These are phyloP conservation scores for Melolontha melolontha DNA, from an alignment of 2,888 invertebrate species.

Conservation along the genomic window DNA sequence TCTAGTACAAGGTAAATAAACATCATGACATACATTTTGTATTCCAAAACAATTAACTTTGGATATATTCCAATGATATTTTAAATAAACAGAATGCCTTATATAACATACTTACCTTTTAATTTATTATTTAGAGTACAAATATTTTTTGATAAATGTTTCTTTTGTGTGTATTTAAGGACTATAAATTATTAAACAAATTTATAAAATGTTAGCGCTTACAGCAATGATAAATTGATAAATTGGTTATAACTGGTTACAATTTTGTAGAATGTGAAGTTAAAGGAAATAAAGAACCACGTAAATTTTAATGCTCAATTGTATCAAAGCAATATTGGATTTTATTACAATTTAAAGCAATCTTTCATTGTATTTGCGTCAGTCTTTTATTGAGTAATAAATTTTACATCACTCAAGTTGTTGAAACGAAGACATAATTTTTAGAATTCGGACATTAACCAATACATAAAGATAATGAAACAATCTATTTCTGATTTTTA, in stretches of 20 bases:
- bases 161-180: neutral
- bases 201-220: too few species aligned
- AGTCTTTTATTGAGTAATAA: conserved; percentile 10
- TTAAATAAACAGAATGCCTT: conserved; percentile 9
- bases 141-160: neutral
- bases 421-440: too few species aligned
- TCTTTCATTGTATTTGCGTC: conserved; percentile 10
- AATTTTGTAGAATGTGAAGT: neutral
- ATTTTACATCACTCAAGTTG: neutral
- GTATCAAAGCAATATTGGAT: conserved; percentile 8
- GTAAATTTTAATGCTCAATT: neutral
- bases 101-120: neutral
- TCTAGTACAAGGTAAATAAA: conserved; percentile 23
- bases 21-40: conserved; percentile 20
- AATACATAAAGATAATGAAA: too few species aligned
- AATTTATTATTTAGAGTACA: too few species aligned
- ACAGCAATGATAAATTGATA: too few species aligned
- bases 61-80: conserved; percentile 25
- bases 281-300: too few species aligned
- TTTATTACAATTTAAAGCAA: conserved; percentile 10
- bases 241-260: neutral
- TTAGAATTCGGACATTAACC: too few species aligned
- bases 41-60: conserved; percentile 28
- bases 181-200: too few species aligned
- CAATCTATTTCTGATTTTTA: too few species aligned